Evolutionary conservation across 2,113 vertebrate genomes (phyloP), one percentile per base, ranked within the genome.

Genomic region (Promerops cafer): DNA sequence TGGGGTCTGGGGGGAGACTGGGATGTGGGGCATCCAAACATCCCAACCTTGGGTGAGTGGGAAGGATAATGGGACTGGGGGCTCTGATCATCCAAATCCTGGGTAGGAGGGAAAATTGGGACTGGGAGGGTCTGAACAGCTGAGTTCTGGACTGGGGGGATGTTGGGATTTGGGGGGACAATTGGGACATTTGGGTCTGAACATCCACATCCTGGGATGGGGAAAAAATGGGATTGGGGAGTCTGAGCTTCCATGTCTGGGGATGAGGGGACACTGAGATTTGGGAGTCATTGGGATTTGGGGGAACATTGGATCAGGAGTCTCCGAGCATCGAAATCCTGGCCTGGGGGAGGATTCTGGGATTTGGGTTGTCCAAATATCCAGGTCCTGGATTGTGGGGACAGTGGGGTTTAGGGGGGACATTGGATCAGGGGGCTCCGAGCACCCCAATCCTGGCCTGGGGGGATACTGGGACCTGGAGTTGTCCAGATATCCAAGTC

Each of bases 361-460:
- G 8, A 39, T 26, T 12, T n/a, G 28, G 27, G 2, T 23, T n/a
- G 30, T 66, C 33, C 9, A 33, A 49, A 27, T 8, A 59, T 33
- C 42, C 22, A 14, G 5, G 35, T 28, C 30, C 35, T 49, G 35
- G 22, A 16, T 8, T 23, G 16, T 11, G 15, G 16, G 28, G 23
- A 60, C 11, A 33, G 6, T 60, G 45, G 70, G 39, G 50, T 54
- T 35, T 40, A 6, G 11, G 18, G 40, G 10, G 16, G 10, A 68
- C 3, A 1, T 5, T 52, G 31, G 75, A 30, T 7, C 3, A 22
- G 9, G 14, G 20, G 11, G 8, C 7, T 53, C 45, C 1, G 5
- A 47, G 21, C 17, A 76, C 47, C 70, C n/a, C 4, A 11, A 0
- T 16, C 57, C 69, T 11, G 27, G 22, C 9, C 7, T 33, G 26